Evolutionary conservation across 1,140 invertebrate genomes (phyloP).

Genomic region (Hesperophylax magnus): DNA sequence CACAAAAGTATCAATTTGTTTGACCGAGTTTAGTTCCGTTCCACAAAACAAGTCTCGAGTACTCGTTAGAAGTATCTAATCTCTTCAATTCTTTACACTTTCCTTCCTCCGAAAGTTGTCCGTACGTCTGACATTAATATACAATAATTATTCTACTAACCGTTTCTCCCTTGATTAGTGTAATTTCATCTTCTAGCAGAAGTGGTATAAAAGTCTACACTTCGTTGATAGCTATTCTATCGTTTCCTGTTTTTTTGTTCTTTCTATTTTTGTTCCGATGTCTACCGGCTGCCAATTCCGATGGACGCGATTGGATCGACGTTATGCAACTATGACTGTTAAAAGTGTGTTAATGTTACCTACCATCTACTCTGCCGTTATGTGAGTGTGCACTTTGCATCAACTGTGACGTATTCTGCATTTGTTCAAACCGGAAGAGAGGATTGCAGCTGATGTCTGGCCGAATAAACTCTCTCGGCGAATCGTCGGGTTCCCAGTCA

Average conservation of each 20-base stretch:
- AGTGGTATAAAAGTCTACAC: background rate
- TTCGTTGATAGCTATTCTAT: background rate
- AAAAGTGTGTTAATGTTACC: background rate
- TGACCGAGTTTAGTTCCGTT: too few species aligned
- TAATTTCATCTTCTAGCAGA: background rate
- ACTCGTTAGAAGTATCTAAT: background rate
- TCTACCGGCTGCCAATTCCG: background rate
- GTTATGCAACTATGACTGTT: background rate
- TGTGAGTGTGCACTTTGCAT: too few species aligned
- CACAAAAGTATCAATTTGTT: too few species aligned
- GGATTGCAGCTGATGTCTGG: too few species aligned
- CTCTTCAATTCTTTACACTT: background rate
- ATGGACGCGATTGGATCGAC: background rate
- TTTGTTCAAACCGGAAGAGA: too few species aligned
- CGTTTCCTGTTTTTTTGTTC: background rate
- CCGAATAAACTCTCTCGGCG: too few species aligned
- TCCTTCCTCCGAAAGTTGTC: conserved; percentile 6
- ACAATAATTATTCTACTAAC: background rate
- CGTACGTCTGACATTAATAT: background rate
- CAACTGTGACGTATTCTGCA: too few species aligned
- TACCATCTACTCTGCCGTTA: background rate
- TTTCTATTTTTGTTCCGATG: background rate
- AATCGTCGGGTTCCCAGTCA: too few species aligned
- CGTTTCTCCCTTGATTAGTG: background rate
- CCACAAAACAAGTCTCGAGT: too few species aligned